Conservation (phyloP, 2,113 vertebrate species). For the Cnemophilus loriae region DNA sequence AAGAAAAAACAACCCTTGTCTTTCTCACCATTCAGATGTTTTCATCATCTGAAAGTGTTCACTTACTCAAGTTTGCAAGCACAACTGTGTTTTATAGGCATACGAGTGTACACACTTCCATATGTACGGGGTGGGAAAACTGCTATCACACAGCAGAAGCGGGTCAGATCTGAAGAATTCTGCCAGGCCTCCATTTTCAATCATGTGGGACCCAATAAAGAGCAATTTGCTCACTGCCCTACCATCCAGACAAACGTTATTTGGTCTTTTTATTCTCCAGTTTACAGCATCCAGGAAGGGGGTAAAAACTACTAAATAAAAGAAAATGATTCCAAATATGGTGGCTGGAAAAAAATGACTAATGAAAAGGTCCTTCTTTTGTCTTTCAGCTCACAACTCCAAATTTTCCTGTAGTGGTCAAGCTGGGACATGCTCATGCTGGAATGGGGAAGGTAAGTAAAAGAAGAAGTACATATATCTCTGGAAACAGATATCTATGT, state of each 20-base stretch:
- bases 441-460: conserved; percentile 93
- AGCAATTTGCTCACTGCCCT: not conserved
- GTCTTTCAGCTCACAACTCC: conserved; percentile 80
- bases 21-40: not conserved
- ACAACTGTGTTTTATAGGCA: not conserved
- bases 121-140: not conserved
- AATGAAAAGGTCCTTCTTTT: conserved; percentile 23
- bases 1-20: not conserved
- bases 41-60: not conserved
- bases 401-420: conserved; percentile 87
- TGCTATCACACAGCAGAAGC: not conserved
- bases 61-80: not conserved
- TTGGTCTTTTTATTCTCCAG: not conserved
- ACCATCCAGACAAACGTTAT: not conserved
- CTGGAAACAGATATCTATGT: not conserved
- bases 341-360: not conserved
- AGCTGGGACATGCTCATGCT: conserved; percentile 90
- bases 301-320: not conserved
- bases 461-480: not conserved
- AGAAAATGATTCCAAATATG: not conserved
- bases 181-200: not conserved
- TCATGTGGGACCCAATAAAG: not conserved
- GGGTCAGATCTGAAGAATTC: not conserved
- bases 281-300: not conserved
- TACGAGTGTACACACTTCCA: not conserved